These are phyloP conservation scores for Falcaria lacertinaria DNA, from an alignment of 2,888 invertebrate species.

Conservation along the genomic window DNA sequence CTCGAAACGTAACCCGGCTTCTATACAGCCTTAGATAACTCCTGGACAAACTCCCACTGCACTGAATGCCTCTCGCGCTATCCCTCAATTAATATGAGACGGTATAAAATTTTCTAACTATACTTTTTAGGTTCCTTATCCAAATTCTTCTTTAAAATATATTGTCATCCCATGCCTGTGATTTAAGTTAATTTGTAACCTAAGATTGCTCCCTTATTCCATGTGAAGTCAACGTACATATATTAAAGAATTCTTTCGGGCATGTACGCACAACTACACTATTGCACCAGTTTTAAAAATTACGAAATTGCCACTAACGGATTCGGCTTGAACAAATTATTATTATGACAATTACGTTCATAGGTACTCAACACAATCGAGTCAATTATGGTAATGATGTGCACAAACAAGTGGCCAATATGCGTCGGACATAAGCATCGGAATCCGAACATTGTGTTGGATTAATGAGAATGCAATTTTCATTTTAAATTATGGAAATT, in stretches of 20 bases:
- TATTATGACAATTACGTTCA: constrained; percentile 12
- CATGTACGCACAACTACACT: no score
- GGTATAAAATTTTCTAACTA: no score
- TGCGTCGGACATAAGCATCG: constrained; percentile 29
- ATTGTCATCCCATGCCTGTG: no score
- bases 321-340: constrained; percentile 13
- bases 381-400: constrained; percentile 27
- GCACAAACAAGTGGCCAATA: constrained; percentile 24
- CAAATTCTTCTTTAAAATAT: no score
- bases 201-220: no score
- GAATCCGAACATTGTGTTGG: constrained; percentile 19
- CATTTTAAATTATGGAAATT: no score
- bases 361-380: constrained; percentile 7
- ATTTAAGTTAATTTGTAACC: no score
- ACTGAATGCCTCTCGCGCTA: constrained; percentile 3
- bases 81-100: neutral
- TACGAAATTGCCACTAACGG: constrained; percentile 2
- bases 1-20: constrained; percentile 25
- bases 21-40: constrained; percentile 21
- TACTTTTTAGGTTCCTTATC: no score
- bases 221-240: no score
- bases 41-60: constrained; percentile 6
- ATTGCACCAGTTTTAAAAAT: neutral
- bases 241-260: no score
- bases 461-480: constrained; percentile 7